Evolutionary conservation across 2,113 vertebrate species (phyloP).

Genomic region (Prietella phreatophila): DNA sequence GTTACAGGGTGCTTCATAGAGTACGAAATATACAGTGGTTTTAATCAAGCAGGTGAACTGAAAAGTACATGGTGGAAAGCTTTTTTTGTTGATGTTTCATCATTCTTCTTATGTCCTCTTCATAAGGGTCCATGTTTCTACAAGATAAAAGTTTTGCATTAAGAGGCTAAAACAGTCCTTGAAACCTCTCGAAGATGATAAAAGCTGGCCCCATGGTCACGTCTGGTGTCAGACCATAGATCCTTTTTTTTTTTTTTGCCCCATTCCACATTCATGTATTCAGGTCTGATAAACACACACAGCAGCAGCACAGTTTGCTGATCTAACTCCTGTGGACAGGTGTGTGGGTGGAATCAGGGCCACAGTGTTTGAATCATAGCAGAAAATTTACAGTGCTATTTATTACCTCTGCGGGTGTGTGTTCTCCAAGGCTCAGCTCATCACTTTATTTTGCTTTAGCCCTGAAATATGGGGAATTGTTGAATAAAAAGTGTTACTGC

Average conservation of each 20-base stretch:
- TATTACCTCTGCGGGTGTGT: constrained; percentile 25
- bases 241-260: background rate
- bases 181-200: constrained; percentile 13
- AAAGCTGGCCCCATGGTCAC: background rate
- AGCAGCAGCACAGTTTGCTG: background rate
- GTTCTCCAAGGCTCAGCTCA: constrained; percentile 11
- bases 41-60: constrained; percentile 10
- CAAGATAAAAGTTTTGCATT: constrained; percentile 42
- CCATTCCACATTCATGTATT: constrained; percentile 19
- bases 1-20: background rate
- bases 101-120: constrained; percentile 14
- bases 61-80: constrained; percentile 5
- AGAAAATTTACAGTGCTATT: constrained; percentile 30
- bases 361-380: constrained; percentile 24
- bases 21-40: background rate
- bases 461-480: background rate
- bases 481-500: background rate
- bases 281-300: constrained; percentile 7
- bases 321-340: constrained; percentile 21
- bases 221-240: constrained; percentile 4
- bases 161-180: background rate
- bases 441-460: constrained; percentile 19
- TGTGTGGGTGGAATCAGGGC: constrained; percentile 20
- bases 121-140: background rate
- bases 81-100: constrained; percentile 28